Evolutionary conservation across 2,797 vertebrate genomes (phyloP), one percentile per base, ranked within the genome.

Genomic region (Stomatorhinus walkeri): DNA sequence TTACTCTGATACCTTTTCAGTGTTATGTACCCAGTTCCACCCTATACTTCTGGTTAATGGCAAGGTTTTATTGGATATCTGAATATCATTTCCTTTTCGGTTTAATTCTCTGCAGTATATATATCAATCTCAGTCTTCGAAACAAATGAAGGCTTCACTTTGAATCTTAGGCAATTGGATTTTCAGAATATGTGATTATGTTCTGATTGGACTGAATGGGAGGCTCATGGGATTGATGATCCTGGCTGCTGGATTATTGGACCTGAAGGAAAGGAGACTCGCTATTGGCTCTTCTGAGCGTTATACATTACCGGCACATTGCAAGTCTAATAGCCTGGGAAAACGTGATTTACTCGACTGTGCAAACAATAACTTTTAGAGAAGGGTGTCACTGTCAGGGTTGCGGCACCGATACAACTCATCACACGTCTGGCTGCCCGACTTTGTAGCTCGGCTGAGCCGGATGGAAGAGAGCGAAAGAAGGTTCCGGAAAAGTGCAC

Each of bases 61-160:
- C 36, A 79, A 19, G 16, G 72, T 79, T 79, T 79, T 14, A 16
- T n/a, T 79, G 36, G 16, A 43, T 40, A 43, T 43, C 72, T 40
- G 16, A 12, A 28, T 24, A 22, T 84, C 81, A 49, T 51, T 84
- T 84, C 81, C 43, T 22, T 84, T 84, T 48, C 16, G 16, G 6
- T 43, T 40, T 79, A 79, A 79, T 79, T 79, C 72, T n/a, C 72
- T 79, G 32, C 72, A 79, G 43, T 84, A 48, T 28, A 28, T 86
- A 36, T 86, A 86, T 86, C 43, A 86, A 54, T 86, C 9, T 52
- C 28, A 52, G 48, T 54, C 84, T 52, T 49, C 46, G 24, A 49
- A 84, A 86, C 22, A 86, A 86, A 86, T 86, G 48, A 86, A 54
- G 84, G 84, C 49, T 86, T 86, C 46, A 54, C 84, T 52, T 52